Evolutionary conservation across 2,888 invertebrate genomes (phyloP).

Genomic region (Poecilobothrus nobilitatus): DNA sequence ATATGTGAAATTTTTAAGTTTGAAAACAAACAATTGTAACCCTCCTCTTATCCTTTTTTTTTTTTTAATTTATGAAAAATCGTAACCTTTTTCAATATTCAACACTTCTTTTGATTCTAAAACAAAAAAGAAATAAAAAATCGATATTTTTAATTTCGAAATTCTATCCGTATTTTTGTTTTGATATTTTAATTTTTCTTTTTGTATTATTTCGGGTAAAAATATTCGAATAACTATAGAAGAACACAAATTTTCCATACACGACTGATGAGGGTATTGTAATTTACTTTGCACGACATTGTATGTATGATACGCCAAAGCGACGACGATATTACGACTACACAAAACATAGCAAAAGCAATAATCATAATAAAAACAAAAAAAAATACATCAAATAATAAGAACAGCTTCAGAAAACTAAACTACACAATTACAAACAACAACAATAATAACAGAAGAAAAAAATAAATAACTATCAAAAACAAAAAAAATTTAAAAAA

Average conservation of each 20-base stretch:
- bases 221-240: not conserved
- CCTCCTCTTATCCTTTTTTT: no score
- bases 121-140: not conserved
- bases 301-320: conserved; percentile 4
- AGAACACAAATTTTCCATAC: conserved; percentile 6
- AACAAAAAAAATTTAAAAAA: not conserved
- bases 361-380: not conserved
- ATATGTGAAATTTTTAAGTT: no score
- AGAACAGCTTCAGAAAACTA: conserved; percentile 6
- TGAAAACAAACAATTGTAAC: no score
- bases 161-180: conserved; percentile 1
- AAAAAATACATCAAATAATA: not conserved
- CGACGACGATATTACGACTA: conserved; percentile 4
- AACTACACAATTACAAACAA: not conserved
- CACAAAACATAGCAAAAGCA: not conserved
- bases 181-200: not conserved
- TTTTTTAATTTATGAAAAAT: no score
- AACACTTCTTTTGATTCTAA: no score
- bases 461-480: not conserved
- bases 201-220: not conserved
- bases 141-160: conserved; percentile 2
- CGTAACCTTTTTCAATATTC: no score
- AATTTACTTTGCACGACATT: conserved; percentile 6
- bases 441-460: not conserved
- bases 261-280: conserved; percentile 4